These are phyloP conservation scores for Tortrix viridana DNA, from an alignment of 2,888 invertebrate species.

Conservation along the genomic window DNA sequence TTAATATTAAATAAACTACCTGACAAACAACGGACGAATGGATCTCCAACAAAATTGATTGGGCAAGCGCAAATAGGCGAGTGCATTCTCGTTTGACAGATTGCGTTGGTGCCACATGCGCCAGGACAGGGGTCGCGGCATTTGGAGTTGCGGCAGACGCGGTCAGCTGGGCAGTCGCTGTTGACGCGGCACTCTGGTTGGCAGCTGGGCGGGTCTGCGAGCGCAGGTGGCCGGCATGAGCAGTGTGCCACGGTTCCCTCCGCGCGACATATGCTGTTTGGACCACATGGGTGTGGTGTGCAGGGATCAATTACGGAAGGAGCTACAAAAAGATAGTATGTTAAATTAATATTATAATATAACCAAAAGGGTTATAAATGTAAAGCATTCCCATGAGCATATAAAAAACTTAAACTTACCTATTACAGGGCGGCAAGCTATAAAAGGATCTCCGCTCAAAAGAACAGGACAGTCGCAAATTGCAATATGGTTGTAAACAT, in stretches of 20 bases:
- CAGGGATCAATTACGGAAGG: slow-evolving; percentile 81
- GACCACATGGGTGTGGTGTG: slow-evolving; percentile 88
- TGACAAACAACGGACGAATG: slow-evolving; percentile 87
- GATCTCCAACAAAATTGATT: slow-evolving; percentile 88
- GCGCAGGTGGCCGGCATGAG: slow-evolving; percentile 87
- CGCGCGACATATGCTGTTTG: slow-evolving; percentile 88
- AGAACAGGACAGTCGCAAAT: slow-evolving; percentile 89
- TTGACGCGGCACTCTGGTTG: slow-evolving; percentile 90
- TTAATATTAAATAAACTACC: slow-evolving; percentile 69
- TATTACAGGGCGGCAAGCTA: slow-evolving; percentile 85
- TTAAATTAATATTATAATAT: not conserved
- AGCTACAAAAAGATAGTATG: slow-evolving; percentile 48
- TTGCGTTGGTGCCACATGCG: slow-evolving; percentile 89
- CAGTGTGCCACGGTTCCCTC: slow-evolving; percentile 87
- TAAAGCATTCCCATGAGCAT: no score
- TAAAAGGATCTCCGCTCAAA: slow-evolving; percentile 91
- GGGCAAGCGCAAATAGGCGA: slow-evolving; percentile 91
- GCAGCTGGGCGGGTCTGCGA: slow-evolving; percentile 90
- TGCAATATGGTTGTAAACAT: slow-evolving; percentile 90
- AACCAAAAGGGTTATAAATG: no score
- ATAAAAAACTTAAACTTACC: slow-evolving; percentile 60
- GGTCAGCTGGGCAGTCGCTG: slow-evolving; percentile 86
- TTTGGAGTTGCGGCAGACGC: slow-evolving; percentile 86
- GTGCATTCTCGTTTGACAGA: slow-evolving; percentile 89
- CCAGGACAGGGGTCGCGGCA: slow-evolving; percentile 90